Evolutionary conservation across 2,888 invertebrate species (phyloP).

Genomic region (Drosophila mimica): DNA sequence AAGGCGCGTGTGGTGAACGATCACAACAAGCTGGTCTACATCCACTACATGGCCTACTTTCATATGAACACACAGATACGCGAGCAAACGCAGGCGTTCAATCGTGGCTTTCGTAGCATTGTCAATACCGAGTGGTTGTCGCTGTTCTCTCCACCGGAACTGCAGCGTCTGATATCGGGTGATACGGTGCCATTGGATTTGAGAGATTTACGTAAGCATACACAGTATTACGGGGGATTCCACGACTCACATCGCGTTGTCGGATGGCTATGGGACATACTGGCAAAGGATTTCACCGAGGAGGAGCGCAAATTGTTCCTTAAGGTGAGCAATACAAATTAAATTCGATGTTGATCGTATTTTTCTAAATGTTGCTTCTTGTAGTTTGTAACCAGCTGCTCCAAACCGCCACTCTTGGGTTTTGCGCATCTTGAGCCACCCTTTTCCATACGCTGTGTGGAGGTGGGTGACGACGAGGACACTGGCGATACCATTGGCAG

Average conservation of each 20-base stretch:
- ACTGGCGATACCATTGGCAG: conserved; percentile 92
- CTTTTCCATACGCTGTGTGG: conserved; percentile 99
- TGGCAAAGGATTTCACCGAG: conserved; percentile 97
- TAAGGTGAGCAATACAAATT: conserved; percentile 87
- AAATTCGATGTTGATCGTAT: not conserved
- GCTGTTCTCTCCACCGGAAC: conserved; percentile 97
- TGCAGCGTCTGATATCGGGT: conserved; percentile 97
- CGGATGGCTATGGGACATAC: conserved; percentile 99
- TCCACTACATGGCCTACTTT: conserved; percentile 99
- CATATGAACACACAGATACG: conserved; percentile 99
- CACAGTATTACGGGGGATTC: conserved; percentile 99
- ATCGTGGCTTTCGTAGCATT: conserved; percentile 97
- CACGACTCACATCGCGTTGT: conserved; percentile 97
- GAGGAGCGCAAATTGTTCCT: conserved; percentile 97
- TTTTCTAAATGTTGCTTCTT: not conserved
- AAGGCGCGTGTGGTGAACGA: conserved; percentile 96
- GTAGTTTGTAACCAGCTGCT: conserved; percentile 97
- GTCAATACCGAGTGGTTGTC: conserved; percentile 97
- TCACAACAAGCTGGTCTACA: conserved; percentile 99
- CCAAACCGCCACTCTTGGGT: conserved; percentile 97
- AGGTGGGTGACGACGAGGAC: conserved; percentile 99
- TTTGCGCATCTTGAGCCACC: conserved; percentile 98
- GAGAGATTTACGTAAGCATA: conserved; percentile 93
- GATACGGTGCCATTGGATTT: conserved; percentile 97
- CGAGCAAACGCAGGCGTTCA: conserved; percentile 98